Evolutionary conservation across 2,888 invertebrate genomes (phyloP).

Genomic region (Digitonthophagus gazella): DNA sequence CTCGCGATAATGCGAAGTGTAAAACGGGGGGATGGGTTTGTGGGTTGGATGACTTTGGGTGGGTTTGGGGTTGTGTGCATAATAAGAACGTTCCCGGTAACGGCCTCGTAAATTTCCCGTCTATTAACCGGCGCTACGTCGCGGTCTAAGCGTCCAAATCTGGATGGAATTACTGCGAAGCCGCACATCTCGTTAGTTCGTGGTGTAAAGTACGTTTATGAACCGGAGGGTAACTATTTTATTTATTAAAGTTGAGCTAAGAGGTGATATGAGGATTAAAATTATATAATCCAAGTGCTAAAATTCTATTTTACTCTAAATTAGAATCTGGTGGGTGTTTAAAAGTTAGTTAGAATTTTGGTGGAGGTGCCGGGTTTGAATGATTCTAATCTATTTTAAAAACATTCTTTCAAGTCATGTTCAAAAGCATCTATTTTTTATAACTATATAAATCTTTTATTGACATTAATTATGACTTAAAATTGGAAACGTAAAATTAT

Average conservation of each 20-base stretch:
- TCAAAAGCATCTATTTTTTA: neutral
- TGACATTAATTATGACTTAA: too few relatives aligned
- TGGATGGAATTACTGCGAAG: neutral
- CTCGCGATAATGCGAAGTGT: slow-evolving; percentile 12
- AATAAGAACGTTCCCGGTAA: slow-evolving; percentile 17
- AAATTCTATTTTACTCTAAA: neutral
- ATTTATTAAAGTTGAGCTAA: neutral
- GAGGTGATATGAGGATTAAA: neutral
- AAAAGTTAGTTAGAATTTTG: neutral
- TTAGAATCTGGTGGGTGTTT: too few relatives aligned
- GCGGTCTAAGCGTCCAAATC: slow-evolving; percentile 10
- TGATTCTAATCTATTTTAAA: neutral
- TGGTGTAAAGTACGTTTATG: slow-evolving; percentile 1
- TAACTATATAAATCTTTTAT: too few relatives aligned
- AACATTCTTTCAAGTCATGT: neutral
- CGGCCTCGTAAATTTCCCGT: slow-evolving; percentile 17
- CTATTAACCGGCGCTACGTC: slow-evolving; percentile 17
- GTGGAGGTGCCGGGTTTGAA: neutral
- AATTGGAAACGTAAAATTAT: neutral
- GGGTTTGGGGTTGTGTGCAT: slow-evolving; percentile 9
- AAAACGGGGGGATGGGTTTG: too few relatives aligned
- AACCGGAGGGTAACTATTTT: neutral
- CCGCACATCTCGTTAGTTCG: neutral
- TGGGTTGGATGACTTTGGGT: too few relatives aligned
- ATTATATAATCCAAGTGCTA: neutral